These are phyloP conservation scores for Colistium nudipinnis DNA, from an alignment of 2,113 vertebrate genomes.

Conservation along the genomic window DNA sequence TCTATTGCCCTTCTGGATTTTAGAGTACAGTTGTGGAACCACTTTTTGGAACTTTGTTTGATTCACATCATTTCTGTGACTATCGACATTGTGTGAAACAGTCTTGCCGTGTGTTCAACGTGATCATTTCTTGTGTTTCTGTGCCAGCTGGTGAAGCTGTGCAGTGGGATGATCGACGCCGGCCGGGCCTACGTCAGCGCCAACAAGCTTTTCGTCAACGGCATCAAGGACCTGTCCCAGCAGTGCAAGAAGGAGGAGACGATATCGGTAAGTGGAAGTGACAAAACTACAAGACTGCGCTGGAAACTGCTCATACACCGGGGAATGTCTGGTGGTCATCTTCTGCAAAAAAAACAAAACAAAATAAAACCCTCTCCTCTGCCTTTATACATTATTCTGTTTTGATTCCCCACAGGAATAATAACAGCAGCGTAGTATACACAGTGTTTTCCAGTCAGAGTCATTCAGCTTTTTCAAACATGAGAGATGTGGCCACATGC, in stretches of 20 bases:
- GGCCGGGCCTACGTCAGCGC: conserved; percentile 93
- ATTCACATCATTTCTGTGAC: conserved; percentile 21
- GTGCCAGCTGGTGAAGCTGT: conserved; percentile 94
- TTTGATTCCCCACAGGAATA: conserved; percentile 45
- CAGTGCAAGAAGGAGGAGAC: conserved; percentile 92
- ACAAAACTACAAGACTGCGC: background rate
- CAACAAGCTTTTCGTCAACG: conserved; percentile 97
- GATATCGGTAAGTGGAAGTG: conserved; percentile 86
- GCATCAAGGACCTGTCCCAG: conserved; percentile 94
- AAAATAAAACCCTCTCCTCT: conserved; percentile 17
- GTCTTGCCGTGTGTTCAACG: conserved; percentile 16
- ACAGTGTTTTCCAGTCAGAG: conserved; percentile 44
- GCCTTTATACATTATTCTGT: conserved; percentile 37
- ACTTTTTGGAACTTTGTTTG: too few species aligned
- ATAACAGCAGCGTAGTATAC: conserved; percentile 35
- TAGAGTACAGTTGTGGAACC: too few species aligned
- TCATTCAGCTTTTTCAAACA: conserved; percentile 49
- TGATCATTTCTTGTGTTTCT: conserved; percentile 22
- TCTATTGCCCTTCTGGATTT: too few species aligned
- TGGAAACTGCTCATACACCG: background rate
- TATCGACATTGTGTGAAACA: conserved; percentile 37
- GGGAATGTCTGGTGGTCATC: conserved; percentile 6
- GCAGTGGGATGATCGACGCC: conserved; percentile 97
- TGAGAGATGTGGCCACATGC: conserved; percentile 42
- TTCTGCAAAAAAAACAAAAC: background rate